Conservation (phyloP, 2,888 invertebrate species). For the Drosophila pseudotakahashii region DNA sequence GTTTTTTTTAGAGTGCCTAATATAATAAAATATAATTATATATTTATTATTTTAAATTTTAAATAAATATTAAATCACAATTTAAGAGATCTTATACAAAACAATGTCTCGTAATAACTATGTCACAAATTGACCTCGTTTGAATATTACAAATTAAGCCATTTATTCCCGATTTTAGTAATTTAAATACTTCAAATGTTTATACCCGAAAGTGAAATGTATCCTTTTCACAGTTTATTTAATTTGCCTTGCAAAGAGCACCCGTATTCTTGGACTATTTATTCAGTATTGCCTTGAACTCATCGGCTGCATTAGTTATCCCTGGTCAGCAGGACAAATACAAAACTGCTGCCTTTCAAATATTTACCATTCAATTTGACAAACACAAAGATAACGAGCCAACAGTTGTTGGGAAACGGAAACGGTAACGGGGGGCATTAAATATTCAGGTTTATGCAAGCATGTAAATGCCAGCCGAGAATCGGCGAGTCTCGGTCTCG, state of each 20-base stretch:
- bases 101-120: background rate
- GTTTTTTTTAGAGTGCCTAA: too few species aligned
- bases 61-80: background rate
- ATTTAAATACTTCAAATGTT: background rate
- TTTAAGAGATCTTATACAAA: too few species aligned
- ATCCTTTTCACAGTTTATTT: constrained; percentile 10
- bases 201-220: background rate
- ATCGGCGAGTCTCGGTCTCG: constrained; percentile 22
- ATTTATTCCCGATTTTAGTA: background rate
- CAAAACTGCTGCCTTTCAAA: constrained; percentile 52
- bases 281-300: constrained; percentile 6
- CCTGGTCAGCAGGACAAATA: constrained; percentile 1
- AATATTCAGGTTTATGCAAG: constrained; percentile 78
- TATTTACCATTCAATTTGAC: constrained; percentile 73
- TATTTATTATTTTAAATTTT: background rate
- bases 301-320: constrained; percentile 17
- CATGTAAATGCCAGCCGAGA: constrained; percentile 71
- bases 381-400: constrained; percentile 66
- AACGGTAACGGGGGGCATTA: constrained; percentile 40
- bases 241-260: background rate
- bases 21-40: too few species aligned
- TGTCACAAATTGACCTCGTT: background rate
- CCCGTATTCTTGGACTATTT: constrained; percentile 2
- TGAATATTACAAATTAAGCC: background rate
- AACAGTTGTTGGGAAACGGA: constrained; percentile 38